phyloP scores from a whole-genome alignment of 2,797 vertebrate species.

The Halcyon smyrnensis region DNA sequence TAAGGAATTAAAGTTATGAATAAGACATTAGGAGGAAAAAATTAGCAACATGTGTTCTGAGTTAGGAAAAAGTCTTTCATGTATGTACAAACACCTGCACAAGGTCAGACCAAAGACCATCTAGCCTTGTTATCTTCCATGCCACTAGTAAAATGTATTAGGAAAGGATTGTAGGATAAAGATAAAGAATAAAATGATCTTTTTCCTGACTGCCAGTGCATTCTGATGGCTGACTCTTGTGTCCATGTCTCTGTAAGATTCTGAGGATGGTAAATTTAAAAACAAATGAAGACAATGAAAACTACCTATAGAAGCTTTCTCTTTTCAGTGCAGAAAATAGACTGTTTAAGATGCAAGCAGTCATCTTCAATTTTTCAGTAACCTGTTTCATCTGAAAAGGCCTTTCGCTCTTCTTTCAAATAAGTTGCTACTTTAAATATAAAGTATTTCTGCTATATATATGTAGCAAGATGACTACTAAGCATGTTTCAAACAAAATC shows the following conservation, averaged over 20 bases:
- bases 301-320: not conserved
- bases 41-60: not conserved
- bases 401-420: not conserved
- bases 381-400: not conserved
- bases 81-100: not conserved
- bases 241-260: not conserved
- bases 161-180: not conserved
- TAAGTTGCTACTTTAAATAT: not conserved
- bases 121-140: not conserved
- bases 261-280: not conserved
- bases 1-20: not conserved
- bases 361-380: not conserved
- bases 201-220: fast-evolving
- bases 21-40: not conserved
- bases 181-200: not conserved
- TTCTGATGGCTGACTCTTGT: not conserved
- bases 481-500: not conserved
- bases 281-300: not conserved
- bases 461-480: not conserved
- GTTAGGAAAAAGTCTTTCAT: not conserved
- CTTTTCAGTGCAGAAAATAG: not conserved
- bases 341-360: not conserved
- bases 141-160: not conserved
- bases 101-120: not conserved
- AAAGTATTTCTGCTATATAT: not conserved